Base-by-base conservation (phyloP, 2,888 invertebrate genomes). In the Balanococcus diminutus region DNA sequence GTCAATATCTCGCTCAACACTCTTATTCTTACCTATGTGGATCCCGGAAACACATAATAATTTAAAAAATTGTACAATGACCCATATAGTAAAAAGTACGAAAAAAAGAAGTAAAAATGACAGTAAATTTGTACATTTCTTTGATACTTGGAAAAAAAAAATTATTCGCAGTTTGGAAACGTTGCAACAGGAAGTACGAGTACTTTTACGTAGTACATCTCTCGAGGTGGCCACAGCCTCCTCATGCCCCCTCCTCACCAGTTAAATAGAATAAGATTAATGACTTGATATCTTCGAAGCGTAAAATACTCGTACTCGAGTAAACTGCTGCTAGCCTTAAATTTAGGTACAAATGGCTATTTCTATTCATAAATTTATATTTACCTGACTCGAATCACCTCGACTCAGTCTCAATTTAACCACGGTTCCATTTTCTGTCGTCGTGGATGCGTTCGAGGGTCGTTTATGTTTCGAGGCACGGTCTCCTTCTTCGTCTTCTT, bases 181-280 rank as follows among this genome's bases (percentile, higher is more conserved):
- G n/a, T 31, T 75, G 32, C 31, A 75, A 75, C 75, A 75, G 75
- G 75, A 75, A 75, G 75, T 32, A 51, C 46, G n/a, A 2, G 19
- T n/a, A n/a, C n/a, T n/a, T n/a, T n/a, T n/a, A n/a, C n/a, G n/a
- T n/a, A n/a, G n/a, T n/a, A n/a, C n/a, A n/a, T n/a, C n/a, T n/a
- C n/a, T 51, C 5, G 19, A 19, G 3, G 42, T 16, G n/a, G n/a
- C n/a, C n/a, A 42, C 42, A 42, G 16, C 16, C 11, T 36, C 36
- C 36, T 8, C n/a, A n/a, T n/a, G n/a, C 36, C 36, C 42, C 42
- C 14, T 42, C 14, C 42, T 3, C 6, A 42, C 56, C 22, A 42
- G 16, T 75, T 25, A 75, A 75, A 9, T n/a, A 32, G 75, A 81
- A 81, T n/a, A 81, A 81, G 81, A 81, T 81, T 39, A 81, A 81